phyloP scores from a whole-genome alignment of 2,797 vertebrate genomes.

The Arctocebus calabarensis region DNA sequence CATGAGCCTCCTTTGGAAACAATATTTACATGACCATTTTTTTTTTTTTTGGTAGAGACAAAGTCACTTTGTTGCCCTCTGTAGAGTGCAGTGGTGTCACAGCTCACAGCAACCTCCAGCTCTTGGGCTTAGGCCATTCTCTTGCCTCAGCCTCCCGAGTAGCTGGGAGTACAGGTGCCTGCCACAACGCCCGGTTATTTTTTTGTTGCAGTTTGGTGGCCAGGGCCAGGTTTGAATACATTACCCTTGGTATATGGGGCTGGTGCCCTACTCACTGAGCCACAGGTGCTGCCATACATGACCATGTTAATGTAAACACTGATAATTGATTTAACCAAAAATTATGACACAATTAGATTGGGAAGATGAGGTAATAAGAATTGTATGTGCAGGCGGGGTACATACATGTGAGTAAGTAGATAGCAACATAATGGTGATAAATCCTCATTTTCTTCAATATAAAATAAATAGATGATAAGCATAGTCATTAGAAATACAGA shows the following conservation, averaged over 20 bases:
- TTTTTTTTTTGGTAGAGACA: too few relatives aligned
- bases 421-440: not conserved
- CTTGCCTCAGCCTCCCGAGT: too few relatives aligned
- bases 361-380: not conserved
- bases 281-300: not conserved
- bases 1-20: not conserved
- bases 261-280: too few relatives aligned
- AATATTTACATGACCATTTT: not conserved
- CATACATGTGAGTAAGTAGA: not conserved
- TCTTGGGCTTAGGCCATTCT: too few relatives aligned
- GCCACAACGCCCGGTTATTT: too few relatives aligned
- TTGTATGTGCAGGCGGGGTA: not conserved
- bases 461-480: not conserved
- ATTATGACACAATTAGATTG: not conserved
- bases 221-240: too few relatives aligned
- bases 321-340: constrained; percentile 40
- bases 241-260: too few relatives aligned
- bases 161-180: too few relatives aligned
- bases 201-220: too few relatives aligned
- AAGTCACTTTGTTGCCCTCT: too few relatives aligned
- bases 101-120: too few relatives aligned
- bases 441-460: not conserved
- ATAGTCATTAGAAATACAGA: not conserved
- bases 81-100: too few relatives aligned
- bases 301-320: constrained; percentile 32